Percentiles rank a stretch among this genome's conserved stretches.
phyloP scores from a whole-genome alignment of 2,888 invertebrate species.

The Margaritifera margaritifera region DNA sequence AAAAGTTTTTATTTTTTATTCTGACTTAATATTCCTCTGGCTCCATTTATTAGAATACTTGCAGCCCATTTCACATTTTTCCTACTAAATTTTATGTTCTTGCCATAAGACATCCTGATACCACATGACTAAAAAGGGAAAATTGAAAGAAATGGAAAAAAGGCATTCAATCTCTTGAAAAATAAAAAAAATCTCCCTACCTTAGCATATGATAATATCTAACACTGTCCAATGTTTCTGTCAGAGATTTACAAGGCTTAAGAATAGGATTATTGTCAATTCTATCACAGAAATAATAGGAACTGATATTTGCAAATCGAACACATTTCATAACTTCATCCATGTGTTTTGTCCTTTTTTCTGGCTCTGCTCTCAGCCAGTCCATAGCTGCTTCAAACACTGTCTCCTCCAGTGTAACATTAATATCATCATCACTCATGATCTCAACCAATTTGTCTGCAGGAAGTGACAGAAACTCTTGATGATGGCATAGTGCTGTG shows the following conservation, averaged over 20 bases:
- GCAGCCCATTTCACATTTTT: too few species aligned
- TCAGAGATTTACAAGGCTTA: slow-evolving; percentile 45
- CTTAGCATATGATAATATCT: slow-evolving; percentile 68
- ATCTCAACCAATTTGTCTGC: slow-evolving; percentile 69
- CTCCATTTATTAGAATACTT: too few species aligned
- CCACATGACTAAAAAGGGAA: too few species aligned
- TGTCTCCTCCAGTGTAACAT: slow-evolving; percentile 62
- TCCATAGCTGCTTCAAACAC: slow-evolving; percentile 68
- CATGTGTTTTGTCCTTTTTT: slow-evolving; percentile 41
- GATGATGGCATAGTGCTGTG: slow-evolving; percentile 57
- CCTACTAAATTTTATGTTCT: too few species aligned
- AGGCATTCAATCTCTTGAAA: too few species aligned
- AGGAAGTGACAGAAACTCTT: slow-evolving; percentile 66
- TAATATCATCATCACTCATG: slow-evolving; percentile 66
- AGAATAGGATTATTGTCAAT: slow-evolving; percentile 60
- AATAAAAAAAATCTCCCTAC: slow-evolving; percentile 10
- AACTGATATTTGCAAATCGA: slow-evolving; percentile 68
- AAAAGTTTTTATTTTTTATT: too few species aligned
- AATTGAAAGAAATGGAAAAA: too few species aligned
- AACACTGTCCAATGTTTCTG: slow-evolving; percentile 53
- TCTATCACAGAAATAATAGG: slow-evolving; percentile 71
- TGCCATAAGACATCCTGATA: too few species aligned
- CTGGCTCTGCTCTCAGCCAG: slow-evolving; percentile 59
- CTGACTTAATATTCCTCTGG: too few species aligned
- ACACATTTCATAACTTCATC: slow-evolving; percentile 65